Evolutionary conservation across 2,888 invertebrate genomes (phyloP), one percentile per base, ranked within the genome.

Genomic region (Parelbella ahira): DNA sequence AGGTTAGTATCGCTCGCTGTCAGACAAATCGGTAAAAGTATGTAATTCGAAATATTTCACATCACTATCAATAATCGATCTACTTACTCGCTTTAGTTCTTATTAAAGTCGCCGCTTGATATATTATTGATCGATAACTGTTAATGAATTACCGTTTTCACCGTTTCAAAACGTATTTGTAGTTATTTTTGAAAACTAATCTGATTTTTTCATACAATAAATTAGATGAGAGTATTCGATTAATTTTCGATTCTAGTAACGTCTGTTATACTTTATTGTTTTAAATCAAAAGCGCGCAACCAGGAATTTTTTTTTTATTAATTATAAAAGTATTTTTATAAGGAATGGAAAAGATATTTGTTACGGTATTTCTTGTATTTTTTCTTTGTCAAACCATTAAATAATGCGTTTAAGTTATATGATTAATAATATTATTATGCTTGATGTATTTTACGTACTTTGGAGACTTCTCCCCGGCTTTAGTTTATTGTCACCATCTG

Each of bases 41-140:
- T 50, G 48, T 65, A 60, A 65, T 71, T 67, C 58, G 49, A 60
- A 58, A 65, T 62, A 60, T 58, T 63, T 63, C 32, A 20, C 33
- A 20, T 15, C 12, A 20, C 49, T 61, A 73, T 76, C 71, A 54
- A 53, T 47, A n/a, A n/a, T n/a, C 38, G 37, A 82, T 80, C 80
- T 72, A 73, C 75, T 76, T n/a, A n/a, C n/a, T n/a, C 75, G 59
- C 68, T 64, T 78, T 73, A 68, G 65, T 68, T 66, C 60, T 62
- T 67, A 66, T 64, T 67, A 74, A 73, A 72, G 72, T 58, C 51
- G 55, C 72, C 74, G 70, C 61, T 51, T 68, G 69, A 80, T 79
- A 77, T 79, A 80, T 67, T 67, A 56, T 53, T 47, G 47, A 69
- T 71, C 67, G 75, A 80, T 78, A 65, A 65, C 54, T 53, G 48